Percentiles rank a stretch among this genome's conserved stretches.
Conservation (phyloP, 2,888 invertebrate species). For the Cryptophagus acutangulus region DNA sequence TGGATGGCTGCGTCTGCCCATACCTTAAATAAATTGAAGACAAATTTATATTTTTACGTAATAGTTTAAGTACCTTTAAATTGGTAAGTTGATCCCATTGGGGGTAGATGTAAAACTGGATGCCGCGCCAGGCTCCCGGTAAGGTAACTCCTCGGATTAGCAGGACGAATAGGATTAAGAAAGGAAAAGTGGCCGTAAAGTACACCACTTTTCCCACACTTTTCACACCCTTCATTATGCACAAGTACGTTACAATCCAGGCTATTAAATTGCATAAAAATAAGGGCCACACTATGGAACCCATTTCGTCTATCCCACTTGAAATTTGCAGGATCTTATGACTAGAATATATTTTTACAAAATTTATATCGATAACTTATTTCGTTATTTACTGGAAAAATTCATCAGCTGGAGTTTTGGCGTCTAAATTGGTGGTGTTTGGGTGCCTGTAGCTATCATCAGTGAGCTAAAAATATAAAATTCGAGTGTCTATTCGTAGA, state of each 20-base stretch:
- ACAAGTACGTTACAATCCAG: constrained; percentile 78
- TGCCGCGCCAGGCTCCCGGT: constrained; percentile 72
- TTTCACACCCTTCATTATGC: constrained; percentile 82
- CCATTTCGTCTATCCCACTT: constrained; percentile 65
- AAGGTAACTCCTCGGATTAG: constrained; percentile 74
- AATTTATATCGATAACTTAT: constrained; percentile 4
- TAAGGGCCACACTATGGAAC: constrained; percentile 75
- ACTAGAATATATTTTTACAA: constrained; percentile 50
- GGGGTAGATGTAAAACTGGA: constrained; percentile 72
- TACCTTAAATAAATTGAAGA: constrained; percentile 53
- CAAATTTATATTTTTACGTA: constrained; percentile 5
- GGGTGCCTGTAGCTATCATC: constrained; percentile 12
- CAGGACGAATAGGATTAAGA: constrained; percentile 65
- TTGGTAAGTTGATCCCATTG: constrained; percentile 72
- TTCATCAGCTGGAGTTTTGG: constrained; percentile 72
- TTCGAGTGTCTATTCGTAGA: not conserved
- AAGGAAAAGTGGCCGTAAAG: constrained; percentile 82
- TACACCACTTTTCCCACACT: constrained; percentile 86
- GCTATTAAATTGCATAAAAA: constrained; percentile 68
- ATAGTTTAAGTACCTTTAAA: constrained; percentile 54
- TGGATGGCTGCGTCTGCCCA: constrained; percentile 94
- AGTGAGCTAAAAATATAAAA: constrained; percentile 5
- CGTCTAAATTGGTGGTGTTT: constrained; percentile 39
- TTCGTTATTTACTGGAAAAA: constrained; percentile 68
- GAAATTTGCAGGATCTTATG: constrained; percentile 74